These are phyloP conservation scores for Chrysogorgia sp. DNA, from an alignment of 92 coral and sea anemone species.

Conservation along the genomic window DNA sequence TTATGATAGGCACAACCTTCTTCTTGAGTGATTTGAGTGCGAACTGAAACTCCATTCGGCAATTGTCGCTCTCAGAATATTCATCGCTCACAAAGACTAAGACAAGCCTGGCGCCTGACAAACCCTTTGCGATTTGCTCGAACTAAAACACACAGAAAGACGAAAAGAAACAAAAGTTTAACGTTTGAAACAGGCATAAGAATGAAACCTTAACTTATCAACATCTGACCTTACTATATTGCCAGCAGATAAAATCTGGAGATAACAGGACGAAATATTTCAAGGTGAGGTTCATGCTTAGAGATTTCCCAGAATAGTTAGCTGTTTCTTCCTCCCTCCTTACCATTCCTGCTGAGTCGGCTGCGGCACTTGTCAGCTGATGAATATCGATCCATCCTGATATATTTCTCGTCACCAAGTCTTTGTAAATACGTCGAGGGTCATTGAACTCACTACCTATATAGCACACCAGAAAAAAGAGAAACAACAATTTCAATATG, in stretches of 20 bases:
- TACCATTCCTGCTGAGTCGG: slow-evolving; percentile 91
- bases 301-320: not conserved
- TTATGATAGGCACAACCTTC: slow-evolving; percentile 87
- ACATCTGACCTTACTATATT: not conserved
- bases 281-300: not conserved
- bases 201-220: too few species aligned
- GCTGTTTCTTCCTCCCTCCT: not conserved
- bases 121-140: slow-evolving; percentile 88
- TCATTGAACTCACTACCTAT: slow-evolving; percentile 72
- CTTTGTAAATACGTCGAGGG: slow-evolving; percentile 75
- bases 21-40: slow-evolving; percentile 92
- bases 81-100: slow-evolving; percentile 85
- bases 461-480: slow-evolving; percentile 15
- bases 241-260: too few species aligned
- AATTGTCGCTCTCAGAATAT: slow-evolving; percentile 89
- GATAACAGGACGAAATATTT: too few species aligned
- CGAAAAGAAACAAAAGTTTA: too few species aligned
- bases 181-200: too few species aligned
- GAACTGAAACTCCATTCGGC: slow-evolving; percentile 94
- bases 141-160: slow-evolving; percentile 58
- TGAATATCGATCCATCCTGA: slow-evolving; percentile 80
- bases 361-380: slow-evolving; percentile 71
- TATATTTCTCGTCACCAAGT: slow-evolving; percentile 47
- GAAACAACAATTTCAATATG: not conserved
- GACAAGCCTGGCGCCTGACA: slow-evolving; percentile 76